Percentiles rank a stretch among this genome's conserved stretches.
Conservation (phyloP, 2,113 vertebrate species). For the Mirounga angustirostris region DNA sequence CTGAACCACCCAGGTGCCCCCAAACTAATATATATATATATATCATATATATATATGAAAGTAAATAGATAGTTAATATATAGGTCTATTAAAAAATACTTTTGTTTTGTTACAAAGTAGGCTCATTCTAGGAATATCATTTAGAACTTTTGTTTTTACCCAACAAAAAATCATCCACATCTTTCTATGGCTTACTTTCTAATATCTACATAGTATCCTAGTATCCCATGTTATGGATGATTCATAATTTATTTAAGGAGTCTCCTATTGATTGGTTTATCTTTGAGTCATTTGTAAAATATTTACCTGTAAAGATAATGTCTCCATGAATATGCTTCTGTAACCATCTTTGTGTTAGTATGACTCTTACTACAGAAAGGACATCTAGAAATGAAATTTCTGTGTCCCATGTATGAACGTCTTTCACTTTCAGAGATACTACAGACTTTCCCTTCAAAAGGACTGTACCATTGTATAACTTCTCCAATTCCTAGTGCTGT, state of each 20-base stretch:
- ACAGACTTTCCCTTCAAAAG: not conserved
- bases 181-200: not conserved
- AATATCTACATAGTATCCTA: not conserved
- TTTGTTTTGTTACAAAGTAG: not conserved
- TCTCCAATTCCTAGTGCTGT: not conserved
- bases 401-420: not conserved
- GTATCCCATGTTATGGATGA: not conserved
- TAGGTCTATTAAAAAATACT: not conserved
- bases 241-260: slow-evolving; percentile 38
- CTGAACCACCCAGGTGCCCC: not conserved
- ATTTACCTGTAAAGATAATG: not conserved
- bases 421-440: not conserved
- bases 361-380: not conserved
- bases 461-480: not conserved
- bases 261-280: not conserved
- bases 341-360: not conserved
- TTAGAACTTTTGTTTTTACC: not conserved
- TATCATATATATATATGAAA: not conserved
- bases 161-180: not conserved
- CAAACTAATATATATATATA: not conserved
- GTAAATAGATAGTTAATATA: not conserved
- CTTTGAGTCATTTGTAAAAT: slow-evolving; percentile 6
- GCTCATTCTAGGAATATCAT: not conserved
- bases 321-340: not conserved
- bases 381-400: not conserved